Base-by-base conservation (phyloP, 2,888 invertebrate species). In the Drosophila anomelani region DNA sequence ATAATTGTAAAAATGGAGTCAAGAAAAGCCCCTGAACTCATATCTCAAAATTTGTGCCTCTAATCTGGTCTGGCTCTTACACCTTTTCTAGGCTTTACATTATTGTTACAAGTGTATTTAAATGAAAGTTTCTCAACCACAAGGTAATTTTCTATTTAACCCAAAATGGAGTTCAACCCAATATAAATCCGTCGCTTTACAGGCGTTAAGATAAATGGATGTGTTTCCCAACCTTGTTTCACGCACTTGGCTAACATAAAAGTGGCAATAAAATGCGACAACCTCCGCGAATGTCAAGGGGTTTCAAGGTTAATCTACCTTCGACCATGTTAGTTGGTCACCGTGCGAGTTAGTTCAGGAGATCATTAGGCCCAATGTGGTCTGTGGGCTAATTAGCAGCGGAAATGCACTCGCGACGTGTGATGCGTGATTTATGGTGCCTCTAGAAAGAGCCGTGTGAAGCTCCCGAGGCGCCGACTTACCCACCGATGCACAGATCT, bases 341-440 rank as follows among this genome's bases (percentile, higher is more conserved):
- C 43, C 44, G 44, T 46, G 57, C 53, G n/a, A 26, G 10, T 32
- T 12, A 17, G 17, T 39, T 8, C 36, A 38, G 38, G 26, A 41
- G 73, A 59, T 76, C 85, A 85, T 87, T 82, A 86, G 62, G 80
- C 54, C 61, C 54, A 58, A 67, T 66, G 83, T 68, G 79, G 74
- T 86, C 76, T 80, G 73, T 79, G 78, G 83, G 83, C 78, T 85
- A 85, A 85, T 85, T 79, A 80, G 66, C 71, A 83, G 66, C 81
- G 85, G 83, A 85, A 82, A 81, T 76, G 29, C 29, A 29, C 47
- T 36, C 10, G 26, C n/a, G 23, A 62, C 46, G 62, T 57, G 46
- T 17, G 56, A 44, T 38, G 51, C 41, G 36, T 64, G 44, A 53
- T 54, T 58, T 43, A 63, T 62, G 51, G 55, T 55, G 39, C 29